Conservation (phyloP, 2,113 vertebrate species). For the Tragulus kanchil region DNA sequence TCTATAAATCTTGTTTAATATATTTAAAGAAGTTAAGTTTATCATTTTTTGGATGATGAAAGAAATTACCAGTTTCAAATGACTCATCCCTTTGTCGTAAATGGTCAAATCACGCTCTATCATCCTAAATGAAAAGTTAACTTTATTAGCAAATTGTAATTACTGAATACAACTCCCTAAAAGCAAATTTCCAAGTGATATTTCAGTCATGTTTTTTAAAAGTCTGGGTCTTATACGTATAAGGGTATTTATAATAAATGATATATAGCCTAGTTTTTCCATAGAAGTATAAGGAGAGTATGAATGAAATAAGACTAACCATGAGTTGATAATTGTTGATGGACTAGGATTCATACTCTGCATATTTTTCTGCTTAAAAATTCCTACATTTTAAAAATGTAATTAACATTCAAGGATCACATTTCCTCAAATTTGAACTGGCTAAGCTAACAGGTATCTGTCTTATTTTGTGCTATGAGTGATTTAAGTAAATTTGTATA, state of each 20-base stretch:
- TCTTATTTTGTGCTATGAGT: neutral
- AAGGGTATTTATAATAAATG: neutral
- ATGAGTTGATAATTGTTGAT: neutral
- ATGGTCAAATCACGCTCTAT: neutral
- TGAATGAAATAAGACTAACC: neutral
- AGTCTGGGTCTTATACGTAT: neutral
- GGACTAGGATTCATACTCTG: neutral
- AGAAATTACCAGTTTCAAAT: slow-evolving; percentile 12
- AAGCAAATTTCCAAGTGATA: neutral
- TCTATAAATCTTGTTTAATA: neutral
- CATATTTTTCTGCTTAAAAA: neutral
- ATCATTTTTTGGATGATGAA: neutral
- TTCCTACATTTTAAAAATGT: neutral
- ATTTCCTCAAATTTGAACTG: neutral
- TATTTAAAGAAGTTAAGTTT: neutral
- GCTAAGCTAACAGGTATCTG: neutral
- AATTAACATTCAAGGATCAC: neutral
- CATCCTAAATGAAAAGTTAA: slow-evolving; percentile 36
- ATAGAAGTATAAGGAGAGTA: neutral
- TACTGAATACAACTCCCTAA: neutral
- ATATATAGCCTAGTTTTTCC: neutral
- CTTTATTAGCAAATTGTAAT: neutral
- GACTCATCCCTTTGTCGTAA: neutral
- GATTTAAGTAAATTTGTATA: neutral
- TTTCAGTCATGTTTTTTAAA: neutral